Conservation (phyloP, 2,888 invertebrate genomes). For the Athrips mouffetella region DNA sequence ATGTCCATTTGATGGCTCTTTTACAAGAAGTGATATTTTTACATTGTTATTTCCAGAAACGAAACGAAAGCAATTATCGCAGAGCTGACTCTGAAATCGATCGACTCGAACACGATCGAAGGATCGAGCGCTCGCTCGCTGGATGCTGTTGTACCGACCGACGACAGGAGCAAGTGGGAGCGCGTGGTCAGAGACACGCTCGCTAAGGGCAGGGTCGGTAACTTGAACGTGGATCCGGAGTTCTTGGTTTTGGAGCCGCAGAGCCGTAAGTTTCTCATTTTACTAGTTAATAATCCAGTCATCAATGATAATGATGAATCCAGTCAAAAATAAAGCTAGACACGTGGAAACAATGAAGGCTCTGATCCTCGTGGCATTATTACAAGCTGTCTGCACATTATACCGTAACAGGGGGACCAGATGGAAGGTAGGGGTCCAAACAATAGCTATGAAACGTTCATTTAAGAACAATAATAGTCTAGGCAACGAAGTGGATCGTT, state of each 20-base stretch:
- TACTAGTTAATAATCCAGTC: background rate
- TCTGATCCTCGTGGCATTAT: conserved; percentile 85
- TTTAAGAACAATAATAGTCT: background rate
- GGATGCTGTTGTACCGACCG: conserved; percentile 26
- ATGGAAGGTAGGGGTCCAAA: conserved; percentile 16
- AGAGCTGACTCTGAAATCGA: conserved; percentile 85
- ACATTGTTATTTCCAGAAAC: conserved; percentile 48
- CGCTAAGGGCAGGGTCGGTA: conserved; percentile 85
- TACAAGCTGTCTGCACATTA: conserved; percentile 91
- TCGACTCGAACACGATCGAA: conserved; percentile 82
- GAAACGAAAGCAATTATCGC: conserved; percentile 84
- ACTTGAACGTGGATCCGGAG: conserved; percentile 88
- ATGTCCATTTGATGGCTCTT: no score
- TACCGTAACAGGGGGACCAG: conserved; percentile 70
- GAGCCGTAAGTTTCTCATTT: conserved; percentile 79
- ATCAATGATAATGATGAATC: no score
- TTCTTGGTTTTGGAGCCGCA: conserved; percentile 86
- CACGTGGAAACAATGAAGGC: no score
- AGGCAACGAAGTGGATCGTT: no score
- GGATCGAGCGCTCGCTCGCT: conserved; percentile 64
- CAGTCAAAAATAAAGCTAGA: no score
- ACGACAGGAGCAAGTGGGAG: conserved; percentile 58
- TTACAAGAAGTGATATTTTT: no score
- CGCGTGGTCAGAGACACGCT: conserved; percentile 84
- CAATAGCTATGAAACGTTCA: background rate